Percentiles rank a stretch among this genome's conserved stretches.
phyloP scores from a whole-genome alignment of 2,113 vertebrate species.

The Indicator indicator region DNA sequence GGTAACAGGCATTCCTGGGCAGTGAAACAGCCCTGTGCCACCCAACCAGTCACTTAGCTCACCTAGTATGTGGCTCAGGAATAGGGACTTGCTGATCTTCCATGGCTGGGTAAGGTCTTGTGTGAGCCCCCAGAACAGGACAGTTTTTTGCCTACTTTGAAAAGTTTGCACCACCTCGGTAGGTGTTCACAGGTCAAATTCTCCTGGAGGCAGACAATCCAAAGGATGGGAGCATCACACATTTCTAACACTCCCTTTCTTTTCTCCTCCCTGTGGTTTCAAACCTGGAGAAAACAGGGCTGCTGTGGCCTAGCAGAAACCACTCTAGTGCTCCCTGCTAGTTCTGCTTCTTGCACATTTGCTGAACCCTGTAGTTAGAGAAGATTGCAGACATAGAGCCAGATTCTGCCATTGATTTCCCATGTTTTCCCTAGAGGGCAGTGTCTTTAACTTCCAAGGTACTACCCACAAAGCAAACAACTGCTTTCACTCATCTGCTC shows the following conservation, averaged over 20 bases:
- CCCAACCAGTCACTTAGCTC: not conserved
- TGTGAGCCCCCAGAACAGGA: not conserved
- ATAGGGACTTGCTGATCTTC: not conserved
- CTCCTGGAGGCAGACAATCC: not conserved
- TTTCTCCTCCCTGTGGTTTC: not conserved
- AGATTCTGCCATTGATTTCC: not conserved
- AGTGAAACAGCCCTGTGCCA: not conserved
- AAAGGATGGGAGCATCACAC: not conserved
- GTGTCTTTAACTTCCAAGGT: not conserved
- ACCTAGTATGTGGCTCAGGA: not conserved
- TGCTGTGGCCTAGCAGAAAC: not conserved
- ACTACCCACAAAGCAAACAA: slow-evolving; percentile 29
- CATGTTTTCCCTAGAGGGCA: slow-evolving; percentile 24
- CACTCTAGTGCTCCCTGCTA: not conserved
- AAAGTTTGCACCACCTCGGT: not conserved
- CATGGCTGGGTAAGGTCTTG: not conserved
- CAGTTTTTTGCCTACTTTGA: not conserved
- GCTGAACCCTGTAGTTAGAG: slow-evolving; percentile 1
- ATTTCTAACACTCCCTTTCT: not conserved
- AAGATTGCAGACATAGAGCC: not conserved
- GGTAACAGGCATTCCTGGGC: not conserved
- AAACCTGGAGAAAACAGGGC: not conserved
- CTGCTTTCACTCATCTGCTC: not conserved
- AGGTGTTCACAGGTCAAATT: not conserved
- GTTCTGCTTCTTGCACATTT: not conserved